phyloP scores from a whole-genome alignment of 2,113 vertebrate species.

The human (Homo sapiens) region DNA sequence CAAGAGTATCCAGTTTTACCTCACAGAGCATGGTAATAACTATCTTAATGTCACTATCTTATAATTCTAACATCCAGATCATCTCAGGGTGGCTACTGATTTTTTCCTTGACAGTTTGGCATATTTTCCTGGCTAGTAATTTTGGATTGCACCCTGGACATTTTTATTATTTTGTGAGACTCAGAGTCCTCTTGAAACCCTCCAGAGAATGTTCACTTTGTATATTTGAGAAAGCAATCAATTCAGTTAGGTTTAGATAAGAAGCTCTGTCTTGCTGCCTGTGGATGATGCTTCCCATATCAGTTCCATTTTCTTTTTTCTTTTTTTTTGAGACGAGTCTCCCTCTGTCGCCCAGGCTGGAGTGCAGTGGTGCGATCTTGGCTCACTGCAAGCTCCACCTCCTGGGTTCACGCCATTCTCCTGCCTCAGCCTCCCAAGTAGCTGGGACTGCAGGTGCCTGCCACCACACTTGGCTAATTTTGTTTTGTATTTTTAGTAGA shows the following conservation, averaged over 20 bases:
- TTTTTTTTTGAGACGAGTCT: no score
- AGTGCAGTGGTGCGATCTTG: no score
- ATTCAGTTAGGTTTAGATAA: background rate
- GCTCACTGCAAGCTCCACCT: no score
- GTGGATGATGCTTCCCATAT: accelerated
- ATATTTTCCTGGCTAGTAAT: background rate
- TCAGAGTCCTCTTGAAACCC: background rate
- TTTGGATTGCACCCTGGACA: background rate
- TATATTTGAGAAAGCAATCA: background rate
- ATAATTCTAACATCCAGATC: background rate
- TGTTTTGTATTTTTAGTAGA: no score
- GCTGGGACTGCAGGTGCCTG: no score
- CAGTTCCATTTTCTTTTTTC: background rate
- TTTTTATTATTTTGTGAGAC: background rate
- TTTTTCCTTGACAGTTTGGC: background rate
- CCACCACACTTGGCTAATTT: no score
- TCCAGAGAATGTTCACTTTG: background rate
- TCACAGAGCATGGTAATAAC: background rate
- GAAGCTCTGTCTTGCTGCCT: background rate
- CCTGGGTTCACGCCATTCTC: no score
- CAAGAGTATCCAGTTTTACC: background rate
- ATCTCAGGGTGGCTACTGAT: background rate
- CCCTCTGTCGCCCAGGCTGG: no score
- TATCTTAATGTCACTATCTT: background rate
- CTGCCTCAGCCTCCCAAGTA: no score